Evolutionary conservation across 2,797 vertebrate genomes (phyloP).

Genomic region (Alca torda): DNA sequence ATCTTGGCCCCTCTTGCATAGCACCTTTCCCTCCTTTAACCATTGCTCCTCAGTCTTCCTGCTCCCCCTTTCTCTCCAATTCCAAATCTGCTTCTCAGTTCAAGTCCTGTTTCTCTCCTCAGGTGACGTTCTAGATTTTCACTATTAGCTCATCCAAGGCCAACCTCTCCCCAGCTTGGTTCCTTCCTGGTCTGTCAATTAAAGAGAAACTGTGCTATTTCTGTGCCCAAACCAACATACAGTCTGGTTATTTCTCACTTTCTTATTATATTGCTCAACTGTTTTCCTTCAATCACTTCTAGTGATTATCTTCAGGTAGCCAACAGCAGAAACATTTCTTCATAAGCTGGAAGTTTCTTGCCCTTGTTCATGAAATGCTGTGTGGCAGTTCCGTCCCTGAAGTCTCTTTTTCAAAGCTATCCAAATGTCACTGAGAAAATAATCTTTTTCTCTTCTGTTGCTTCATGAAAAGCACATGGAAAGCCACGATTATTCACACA

Average conservation of each 20-base stretch:
- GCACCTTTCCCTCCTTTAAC: not conserved
- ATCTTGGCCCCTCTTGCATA: not conserved
- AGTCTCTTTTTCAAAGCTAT: not conserved
- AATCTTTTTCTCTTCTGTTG: not conserved
- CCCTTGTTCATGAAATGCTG: not conserved
- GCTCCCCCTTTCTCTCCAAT: not conserved
- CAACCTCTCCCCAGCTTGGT: not conserved
- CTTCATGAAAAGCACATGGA: accelerated
- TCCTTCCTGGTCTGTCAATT: not conserved
- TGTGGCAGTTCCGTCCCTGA: not conserved
- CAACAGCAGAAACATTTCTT: not conserved
- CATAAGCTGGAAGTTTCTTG: not conserved
- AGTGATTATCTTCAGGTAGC: not conserved
- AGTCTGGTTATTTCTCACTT: not conserved
- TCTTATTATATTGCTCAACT: accelerated
- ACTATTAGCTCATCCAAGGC: not conserved
- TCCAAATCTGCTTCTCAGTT: not conserved
- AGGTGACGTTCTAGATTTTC: not conserved
- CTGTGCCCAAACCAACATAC: not conserved
- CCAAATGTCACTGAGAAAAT: not conserved
- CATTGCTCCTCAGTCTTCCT: not conserved
- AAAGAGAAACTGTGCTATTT: not conserved
- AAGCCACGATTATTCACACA: not conserved
- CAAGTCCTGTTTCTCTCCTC: not conserved
- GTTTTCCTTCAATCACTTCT: not conserved